phyloP scores from a whole-genome alignment of 2,113 vertebrate species.

The Phyllostomus hastatus region DNA sequence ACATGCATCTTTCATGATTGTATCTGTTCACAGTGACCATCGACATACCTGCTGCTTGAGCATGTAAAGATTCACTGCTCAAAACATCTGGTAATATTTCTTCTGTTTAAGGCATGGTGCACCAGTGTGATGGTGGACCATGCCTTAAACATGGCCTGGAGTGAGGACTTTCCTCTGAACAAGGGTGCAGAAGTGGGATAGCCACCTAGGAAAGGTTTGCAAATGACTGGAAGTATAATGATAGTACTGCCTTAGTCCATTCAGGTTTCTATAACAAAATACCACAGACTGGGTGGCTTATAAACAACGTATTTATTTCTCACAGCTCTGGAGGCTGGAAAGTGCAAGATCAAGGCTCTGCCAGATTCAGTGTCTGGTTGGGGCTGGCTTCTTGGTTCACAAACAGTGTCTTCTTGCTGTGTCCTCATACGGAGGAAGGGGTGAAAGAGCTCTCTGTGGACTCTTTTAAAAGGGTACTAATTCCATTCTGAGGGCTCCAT shows the following conservation, averaged over 20 bases:
- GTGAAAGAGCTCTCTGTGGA: background rate
- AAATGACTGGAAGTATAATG: background rate
- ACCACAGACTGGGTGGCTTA: background rate
- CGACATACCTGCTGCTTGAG: background rate
- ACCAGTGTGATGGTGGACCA: background rate
- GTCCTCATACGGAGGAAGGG: background rate
- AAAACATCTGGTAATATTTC: background rate
- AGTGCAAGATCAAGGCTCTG: background rate
- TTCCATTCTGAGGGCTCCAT: background rate
- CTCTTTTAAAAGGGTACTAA: background rate
- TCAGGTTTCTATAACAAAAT: background rate
- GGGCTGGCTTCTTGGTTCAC: background rate
- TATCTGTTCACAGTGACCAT: background rate
- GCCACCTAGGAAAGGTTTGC: background rate
- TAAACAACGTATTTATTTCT: background rate
- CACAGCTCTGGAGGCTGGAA: background rate
- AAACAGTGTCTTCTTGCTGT: fast-evolving
- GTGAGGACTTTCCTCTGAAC: background rate
- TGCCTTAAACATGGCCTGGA: background rate
- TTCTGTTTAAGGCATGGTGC: background rate
- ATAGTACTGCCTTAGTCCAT: background rate
- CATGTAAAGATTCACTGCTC: background rate
- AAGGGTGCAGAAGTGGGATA: background rate
- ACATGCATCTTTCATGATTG: background rate
- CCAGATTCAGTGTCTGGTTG: background rate